Percentiles rank a stretch among this genome's conserved stretches.
Evolutionary conservation across 1,140 invertebrate species (phyloP).

Genomic region (Pantala flavescens): DNA sequence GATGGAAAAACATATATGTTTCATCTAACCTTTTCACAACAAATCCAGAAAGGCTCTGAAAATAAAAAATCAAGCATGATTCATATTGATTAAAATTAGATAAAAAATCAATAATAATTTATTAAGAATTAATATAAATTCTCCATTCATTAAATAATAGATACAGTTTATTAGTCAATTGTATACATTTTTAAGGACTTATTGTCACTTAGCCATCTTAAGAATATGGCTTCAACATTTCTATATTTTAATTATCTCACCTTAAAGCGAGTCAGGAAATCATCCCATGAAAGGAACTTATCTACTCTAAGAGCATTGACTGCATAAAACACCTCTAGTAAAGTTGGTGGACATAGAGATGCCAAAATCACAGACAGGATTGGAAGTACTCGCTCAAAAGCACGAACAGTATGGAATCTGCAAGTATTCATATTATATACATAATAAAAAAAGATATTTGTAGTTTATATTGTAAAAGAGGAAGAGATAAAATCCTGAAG

Average conservation of each 20-base stretch:
- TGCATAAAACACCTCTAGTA: slow-evolving; percentile 87
- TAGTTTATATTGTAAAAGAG: too few relatives aligned
- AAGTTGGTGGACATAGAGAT: slow-evolving; percentile 77
- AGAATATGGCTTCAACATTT: too few relatives aligned
- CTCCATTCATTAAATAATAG: too few relatives aligned
- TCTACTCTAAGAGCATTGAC: slow-evolving; percentile 73
- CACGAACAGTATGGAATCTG: not conserved
- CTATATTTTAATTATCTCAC: too few relatives aligned
- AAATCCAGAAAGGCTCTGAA: slow-evolving; percentile 63
- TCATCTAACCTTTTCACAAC: slow-evolving; percentile 80
- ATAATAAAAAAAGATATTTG: too few relatives aligned
- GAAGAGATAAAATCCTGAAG: too few relatives aligned
- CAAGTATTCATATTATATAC: not conserved
- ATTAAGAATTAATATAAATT: too few relatives aligned
- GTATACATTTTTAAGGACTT: too few relatives aligned
- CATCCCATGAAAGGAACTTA: slow-evolving; percentile 73
- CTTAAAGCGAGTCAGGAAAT: slow-evolving; percentile 78
- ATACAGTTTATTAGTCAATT: too few relatives aligned
- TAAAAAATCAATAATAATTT: too few relatives aligned
- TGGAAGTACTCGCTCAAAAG: slow-evolving; percentile 28
- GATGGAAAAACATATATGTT: slow-evolving; percentile 94
- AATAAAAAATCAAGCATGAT: not conserved
- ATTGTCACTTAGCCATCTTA: too few relatives aligned
- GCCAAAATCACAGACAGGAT: slow-evolving; percentile 84
- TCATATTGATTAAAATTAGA: too few relatives aligned